Conservation (phyloP, 2,113 vertebrate genomes). For the Cathartes aura region DNA sequence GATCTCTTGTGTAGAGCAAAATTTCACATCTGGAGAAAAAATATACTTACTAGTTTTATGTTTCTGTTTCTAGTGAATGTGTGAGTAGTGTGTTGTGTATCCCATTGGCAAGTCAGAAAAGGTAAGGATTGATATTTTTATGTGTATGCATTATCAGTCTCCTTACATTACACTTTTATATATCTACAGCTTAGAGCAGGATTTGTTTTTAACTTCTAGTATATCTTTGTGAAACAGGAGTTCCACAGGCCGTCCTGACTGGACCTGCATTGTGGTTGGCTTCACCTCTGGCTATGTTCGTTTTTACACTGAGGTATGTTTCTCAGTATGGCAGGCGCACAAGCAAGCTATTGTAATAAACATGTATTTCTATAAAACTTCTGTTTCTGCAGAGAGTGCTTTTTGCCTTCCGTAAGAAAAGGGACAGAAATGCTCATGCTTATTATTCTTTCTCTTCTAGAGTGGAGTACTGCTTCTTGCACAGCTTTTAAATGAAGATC, state of each 20-base stretch:
- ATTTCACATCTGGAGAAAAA: neutral
- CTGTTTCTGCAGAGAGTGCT: neutral
- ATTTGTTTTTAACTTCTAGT: neutral
- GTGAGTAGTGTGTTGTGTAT: constrained; percentile 92
- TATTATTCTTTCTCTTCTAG: constrained; percentile 68
- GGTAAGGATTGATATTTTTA: constrained; percentile 76
- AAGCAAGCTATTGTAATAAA: neutral
- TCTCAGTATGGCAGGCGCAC: neutral
- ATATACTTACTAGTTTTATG: neutral
- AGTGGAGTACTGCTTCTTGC: constrained; percentile 92
- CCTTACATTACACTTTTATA: neutral
- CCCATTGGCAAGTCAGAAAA: constrained; percentile 95
- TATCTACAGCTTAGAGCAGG: neutral
- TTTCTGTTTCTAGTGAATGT: constrained; percentile 83
- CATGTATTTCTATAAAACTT: neutral
- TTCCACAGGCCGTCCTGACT: constrained; percentile 95
- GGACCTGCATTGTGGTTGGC: constrained; percentile 96
- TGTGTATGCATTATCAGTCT: neutral
- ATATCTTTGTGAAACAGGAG: constrained; percentile 79
- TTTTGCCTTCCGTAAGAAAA: neutral
- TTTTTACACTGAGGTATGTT: constrained; percentile 94
- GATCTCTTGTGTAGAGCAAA: neutral
- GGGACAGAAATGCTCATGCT: neutral
- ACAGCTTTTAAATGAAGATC: constrained; percentile 94
- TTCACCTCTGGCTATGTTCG: constrained; percentile 95